These are phyloP conservation scores for Prinia subflava DNA, from an alignment of 2,113 vertebrate genomes.

Conservation along the genomic window DNA sequence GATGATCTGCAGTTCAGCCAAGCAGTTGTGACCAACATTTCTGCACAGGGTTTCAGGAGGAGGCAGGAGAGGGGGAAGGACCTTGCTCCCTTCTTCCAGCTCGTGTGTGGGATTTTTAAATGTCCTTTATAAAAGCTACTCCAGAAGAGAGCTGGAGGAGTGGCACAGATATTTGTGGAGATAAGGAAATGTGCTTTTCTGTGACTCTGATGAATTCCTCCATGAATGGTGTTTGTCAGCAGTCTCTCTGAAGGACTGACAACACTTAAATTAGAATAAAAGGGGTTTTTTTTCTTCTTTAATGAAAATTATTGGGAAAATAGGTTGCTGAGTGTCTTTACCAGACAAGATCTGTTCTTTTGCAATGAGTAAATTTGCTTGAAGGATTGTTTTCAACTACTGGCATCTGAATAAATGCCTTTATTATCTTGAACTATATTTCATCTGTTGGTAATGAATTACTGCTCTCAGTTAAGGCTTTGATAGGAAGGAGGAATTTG, in stretches of 20 bases:
- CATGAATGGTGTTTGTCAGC: not conserved
- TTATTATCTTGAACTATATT: not conserved
- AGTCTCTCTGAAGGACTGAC: not conserved
- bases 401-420: not conserved
- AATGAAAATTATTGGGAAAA: not conserved
- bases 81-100: too few species aligned
- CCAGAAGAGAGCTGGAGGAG: not conserved
- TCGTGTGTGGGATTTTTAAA: fast-evolving
- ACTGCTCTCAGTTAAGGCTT: not conserved
- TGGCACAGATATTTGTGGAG: not conserved
- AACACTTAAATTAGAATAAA: not conserved
- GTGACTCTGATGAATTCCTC: not conserved
- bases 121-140: not conserved
- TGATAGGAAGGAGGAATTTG: too few species aligned
- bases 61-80: not conserved
- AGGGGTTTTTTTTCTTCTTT: not conserved
- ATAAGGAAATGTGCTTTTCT: not conserved
- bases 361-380: not conserved
- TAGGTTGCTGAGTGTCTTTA: not conserved
- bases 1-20: not conserved
- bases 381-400: not conserved
- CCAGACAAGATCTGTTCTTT: not conserved
- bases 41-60: not conserved
- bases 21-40: not conserved
- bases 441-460: not conserved